Conservation (phyloP, 2,888 invertebrate genomes). For the Caenorhabditis uteleia region DNA sequence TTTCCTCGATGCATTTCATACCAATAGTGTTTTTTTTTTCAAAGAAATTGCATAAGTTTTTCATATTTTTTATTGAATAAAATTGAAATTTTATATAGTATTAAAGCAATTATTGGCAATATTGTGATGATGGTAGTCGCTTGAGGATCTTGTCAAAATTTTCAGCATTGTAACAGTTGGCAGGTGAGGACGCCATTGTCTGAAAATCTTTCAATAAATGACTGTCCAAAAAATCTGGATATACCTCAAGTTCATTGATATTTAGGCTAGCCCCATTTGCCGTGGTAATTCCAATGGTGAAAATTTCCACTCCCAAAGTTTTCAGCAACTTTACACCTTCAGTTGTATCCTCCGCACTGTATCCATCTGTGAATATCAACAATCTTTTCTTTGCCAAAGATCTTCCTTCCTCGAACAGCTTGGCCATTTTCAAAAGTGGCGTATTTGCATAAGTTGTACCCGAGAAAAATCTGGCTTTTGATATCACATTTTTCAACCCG, state of each 20-base stretch:
- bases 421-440: constrained; percentile 30
- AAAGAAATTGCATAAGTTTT: background rate
- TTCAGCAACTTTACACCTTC: constrained; percentile 36
- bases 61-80: background rate
- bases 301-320: constrained; percentile 26
- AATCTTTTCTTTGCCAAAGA: constrained; percentile 18
- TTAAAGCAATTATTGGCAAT: constrained; percentile 6
- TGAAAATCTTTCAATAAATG: background rate
- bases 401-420: constrained; percentile 20
- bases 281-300: constrained; percentile 37
- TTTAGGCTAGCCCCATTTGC: constrained; percentile 20
- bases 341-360: constrained; percentile 38
- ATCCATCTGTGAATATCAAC: constrained; percentile 45
- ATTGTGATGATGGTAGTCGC: constrained; percentile 29
- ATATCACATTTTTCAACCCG: constrained; percentile 15
- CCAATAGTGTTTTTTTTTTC: background rate
- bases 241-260: constrained; percentile 34
- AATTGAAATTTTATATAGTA: background rate
- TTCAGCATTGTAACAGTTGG: constrained; percentile 18
- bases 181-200: constrained; percentile 29
- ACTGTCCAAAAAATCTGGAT: background rate
- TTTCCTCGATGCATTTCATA: no score
- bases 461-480: constrained; percentile 26
- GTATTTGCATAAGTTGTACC: constrained; percentile 46
- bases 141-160: constrained; percentile 15